phyloP scores from a whole-genome alignment of 2,113 vertebrate genomes.

The Hydrochoerus hydrochaeris region DNA sequence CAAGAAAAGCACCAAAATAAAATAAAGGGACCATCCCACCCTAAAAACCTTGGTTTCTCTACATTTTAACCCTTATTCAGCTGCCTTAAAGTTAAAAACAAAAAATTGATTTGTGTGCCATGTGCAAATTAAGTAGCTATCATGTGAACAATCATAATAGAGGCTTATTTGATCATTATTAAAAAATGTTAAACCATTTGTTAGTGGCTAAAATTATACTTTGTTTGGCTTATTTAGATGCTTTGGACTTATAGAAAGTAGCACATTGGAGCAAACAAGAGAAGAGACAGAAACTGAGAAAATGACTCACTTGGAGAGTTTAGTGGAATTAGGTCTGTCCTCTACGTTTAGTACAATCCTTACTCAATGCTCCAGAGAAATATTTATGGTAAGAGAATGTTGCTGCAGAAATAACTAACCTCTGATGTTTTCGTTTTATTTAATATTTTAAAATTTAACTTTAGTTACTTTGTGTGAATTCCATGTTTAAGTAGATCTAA shows the following conservation, averaged over 20 bases:
- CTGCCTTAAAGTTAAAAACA: neutral
- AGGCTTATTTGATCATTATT: neutral
- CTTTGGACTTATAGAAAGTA: constrained; percentile 99
- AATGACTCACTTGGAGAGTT: constrained; percentile 98
- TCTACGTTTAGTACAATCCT: constrained; percentile 99
- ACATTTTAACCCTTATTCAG: neutral
- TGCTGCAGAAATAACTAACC: constrained; percentile 6
- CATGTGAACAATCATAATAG: neutral
- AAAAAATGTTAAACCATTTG: neutral
- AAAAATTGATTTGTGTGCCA: neutral
- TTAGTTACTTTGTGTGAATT: neutral
- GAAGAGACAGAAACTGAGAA: constrained; percentile 99
- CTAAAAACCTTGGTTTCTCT: neutral
- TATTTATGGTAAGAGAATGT: constrained; percentile 92
- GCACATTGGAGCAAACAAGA: constrained; percentile 97
- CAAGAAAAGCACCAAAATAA: neutral
- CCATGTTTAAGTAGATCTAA: neutral
- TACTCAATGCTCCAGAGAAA: constrained; percentile 97
- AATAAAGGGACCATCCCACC: neutral
- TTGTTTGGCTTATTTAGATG: constrained; percentile 88
- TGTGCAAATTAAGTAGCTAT: neutral
- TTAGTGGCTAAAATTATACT: constrained; percentile 60
- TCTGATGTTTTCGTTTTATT: neutral
- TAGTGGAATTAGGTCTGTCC: constrained; percentile 97
- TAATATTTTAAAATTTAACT: neutral